Conservation (phyloP, 2,888 invertebrate genomes). For the Eupithecia vulgata region DNA sequence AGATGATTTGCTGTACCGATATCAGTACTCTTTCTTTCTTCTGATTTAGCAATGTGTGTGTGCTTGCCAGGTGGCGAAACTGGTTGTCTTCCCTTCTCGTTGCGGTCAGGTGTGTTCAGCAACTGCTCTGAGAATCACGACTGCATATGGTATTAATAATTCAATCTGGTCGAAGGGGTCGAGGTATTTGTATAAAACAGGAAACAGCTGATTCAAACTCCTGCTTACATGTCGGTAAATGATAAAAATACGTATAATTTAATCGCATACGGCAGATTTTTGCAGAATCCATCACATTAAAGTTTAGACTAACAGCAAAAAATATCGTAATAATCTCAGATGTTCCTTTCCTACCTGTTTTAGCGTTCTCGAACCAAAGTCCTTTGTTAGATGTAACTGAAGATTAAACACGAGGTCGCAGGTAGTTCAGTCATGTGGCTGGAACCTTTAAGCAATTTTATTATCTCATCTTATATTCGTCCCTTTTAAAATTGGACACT, state of each 20-base stretch:
- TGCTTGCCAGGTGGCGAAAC: conserved; percentile 70
- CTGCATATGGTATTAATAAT: conserved; percentile 43
- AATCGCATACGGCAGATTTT: not conserved
- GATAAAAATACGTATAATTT: not conserved
- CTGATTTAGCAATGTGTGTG: conserved; percentile 55
- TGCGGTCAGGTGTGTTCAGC: conserved; percentile 64
- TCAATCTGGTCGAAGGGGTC: conserved; percentile 34
- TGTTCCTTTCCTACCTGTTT: conserved; percentile 36
- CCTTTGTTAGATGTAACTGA: conserved; percentile 67
- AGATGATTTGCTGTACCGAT: conserved; percentile 41
- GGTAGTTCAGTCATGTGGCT: conserved; percentile 53
- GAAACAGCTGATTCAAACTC: conserved; percentile 46
- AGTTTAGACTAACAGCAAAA: conserved; percentile 32
- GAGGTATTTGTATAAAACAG: conserved; percentile 40
- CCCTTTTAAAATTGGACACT: not conserved
- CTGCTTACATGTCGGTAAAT: not conserved
- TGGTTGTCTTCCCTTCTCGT: conserved; percentile 65
- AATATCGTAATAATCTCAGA: conserved; percentile 42
- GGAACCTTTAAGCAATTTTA: conserved; percentile 26
- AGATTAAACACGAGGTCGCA: conserved; percentile 61
- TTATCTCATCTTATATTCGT: conserved; percentile 1
- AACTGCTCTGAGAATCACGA: conserved; percentile 56
- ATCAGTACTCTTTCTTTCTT: conserved; percentile 37
- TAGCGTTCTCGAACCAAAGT: conserved; percentile 52
- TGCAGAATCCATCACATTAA: not conserved